These are phyloP conservation scores for Bombus sylvicola DNA, from an alignment of 1,140 invertebrate species.

Conservation along the genomic window DNA sequence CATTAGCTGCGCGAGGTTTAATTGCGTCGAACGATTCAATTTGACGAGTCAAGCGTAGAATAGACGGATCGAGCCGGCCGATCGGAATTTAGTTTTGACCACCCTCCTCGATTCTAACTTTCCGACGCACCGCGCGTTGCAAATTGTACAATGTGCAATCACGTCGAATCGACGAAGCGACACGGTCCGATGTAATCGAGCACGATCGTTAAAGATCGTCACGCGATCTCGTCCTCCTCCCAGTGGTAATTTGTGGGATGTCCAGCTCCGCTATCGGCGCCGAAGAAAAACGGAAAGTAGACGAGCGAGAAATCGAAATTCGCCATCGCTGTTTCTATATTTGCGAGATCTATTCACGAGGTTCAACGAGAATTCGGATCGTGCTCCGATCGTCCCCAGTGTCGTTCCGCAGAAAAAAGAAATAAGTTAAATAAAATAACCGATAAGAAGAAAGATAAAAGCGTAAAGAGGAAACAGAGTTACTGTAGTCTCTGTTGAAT, in stretches of 20 bases:
- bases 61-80: background rate
- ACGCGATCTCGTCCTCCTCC: conserved; percentile 4
- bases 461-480: conserved; percentile 28
- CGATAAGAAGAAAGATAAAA: conserved; percentile 7
- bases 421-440: conserved; percentile 13
- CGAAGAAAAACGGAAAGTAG: background rate
- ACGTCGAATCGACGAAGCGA: conserved; percentile 13
- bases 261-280: background rate
- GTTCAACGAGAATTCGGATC: background rate
- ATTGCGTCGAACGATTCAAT: conserved; percentile 47
- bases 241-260: background rate
- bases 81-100: conserved; percentile 28
- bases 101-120: conserved; percentile 30
- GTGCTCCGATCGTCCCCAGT: conserved; percentile 42
- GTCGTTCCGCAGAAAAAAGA: background rate
- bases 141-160: conserved; percentile 31
- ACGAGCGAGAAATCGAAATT: background rate
- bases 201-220: conserved; percentile 32
- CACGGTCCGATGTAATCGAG: conserved; percentile 1
- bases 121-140: conserved; percentile 9
- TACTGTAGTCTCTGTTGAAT: conserved; percentile 70
- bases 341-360: background rate
- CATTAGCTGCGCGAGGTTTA: conserved; percentile 21
- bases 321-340: background rate
- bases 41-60: conserved; percentile 20